Evolutionary conservation across 1,140 invertebrate genomes (phyloP).

Genomic region (Drosophila pseudoananassae): DNA sequence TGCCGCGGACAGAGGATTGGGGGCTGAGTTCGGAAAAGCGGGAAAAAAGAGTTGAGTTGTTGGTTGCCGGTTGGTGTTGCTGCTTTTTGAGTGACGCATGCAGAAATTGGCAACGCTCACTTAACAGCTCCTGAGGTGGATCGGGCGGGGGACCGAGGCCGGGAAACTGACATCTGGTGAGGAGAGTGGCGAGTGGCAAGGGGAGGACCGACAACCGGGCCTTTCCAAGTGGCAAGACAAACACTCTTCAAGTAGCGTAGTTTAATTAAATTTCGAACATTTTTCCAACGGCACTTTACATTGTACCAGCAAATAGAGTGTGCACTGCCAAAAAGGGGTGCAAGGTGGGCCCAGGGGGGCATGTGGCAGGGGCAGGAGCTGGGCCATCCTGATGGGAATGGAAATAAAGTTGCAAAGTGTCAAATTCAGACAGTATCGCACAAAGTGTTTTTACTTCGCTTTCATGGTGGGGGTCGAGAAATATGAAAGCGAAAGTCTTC

Average conservation of each 20-base stretch:
- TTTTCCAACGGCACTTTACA: conserved; percentile 66
- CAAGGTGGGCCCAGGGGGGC: conserved; percentile 8
- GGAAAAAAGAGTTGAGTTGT: conserved; percentile 51
- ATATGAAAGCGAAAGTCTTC: conserved; percentile 40
- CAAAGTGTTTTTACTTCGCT: conserved; percentile 32
- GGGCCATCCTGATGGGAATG: background rate
- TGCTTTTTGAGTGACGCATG: conserved; percentile 71
- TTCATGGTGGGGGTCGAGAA: background rate
- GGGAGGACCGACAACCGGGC: conserved; percentile 2
- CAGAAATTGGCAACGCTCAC: conserved; percentile 68
- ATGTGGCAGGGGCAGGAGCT: background rate
- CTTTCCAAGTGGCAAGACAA: conserved; percentile 42
- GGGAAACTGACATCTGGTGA: conserved; percentile 63
- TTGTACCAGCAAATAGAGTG: conserved; percentile 40
- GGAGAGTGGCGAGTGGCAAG: no score
- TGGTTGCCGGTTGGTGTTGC: conserved; percentile 29
- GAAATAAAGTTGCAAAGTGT: conserved; percentile 59
- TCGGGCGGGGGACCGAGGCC: background rate
- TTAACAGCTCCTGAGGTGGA: conserved; percentile 51
- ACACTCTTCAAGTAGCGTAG: conserved; percentile 65
- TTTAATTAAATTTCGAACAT: conserved; percentile 77
- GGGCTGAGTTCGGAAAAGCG: conserved; percentile 1
- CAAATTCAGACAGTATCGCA: conserved; percentile 62
- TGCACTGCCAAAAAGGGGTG: conserved; percentile 40
- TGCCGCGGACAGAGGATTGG: conserved; percentile 23